Evolutionary conservation across 2,797 vertebrate genomes (phyloP).

Genomic region (Heteromormyrus szaboi): DNA sequence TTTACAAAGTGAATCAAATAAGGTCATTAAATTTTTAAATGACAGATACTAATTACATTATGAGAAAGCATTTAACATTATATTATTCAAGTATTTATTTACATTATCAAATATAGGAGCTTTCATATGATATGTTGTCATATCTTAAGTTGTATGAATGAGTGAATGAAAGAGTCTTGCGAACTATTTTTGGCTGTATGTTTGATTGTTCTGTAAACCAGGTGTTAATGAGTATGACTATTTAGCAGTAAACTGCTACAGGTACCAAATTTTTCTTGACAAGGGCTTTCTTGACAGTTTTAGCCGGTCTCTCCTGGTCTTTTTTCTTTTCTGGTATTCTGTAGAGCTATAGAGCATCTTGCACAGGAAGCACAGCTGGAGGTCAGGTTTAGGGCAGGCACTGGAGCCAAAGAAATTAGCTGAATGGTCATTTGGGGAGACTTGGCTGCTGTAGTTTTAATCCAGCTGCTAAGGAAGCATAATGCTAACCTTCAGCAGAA

Average conservation of each 20-base stretch:
- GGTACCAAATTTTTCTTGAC: not conserved
- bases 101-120: not conserved
- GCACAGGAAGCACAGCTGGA: constrained; percentile 1
- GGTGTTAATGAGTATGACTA: not conserved
- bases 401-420: not conserved
- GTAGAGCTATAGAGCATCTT: not conserved
- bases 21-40: not conserved
- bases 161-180: not conserved
- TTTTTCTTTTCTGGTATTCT: not conserved
- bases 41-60: not conserved
- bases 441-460: constrained; percentile 11
- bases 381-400: not conserved
- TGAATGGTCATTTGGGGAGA: not conserved
- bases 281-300: not conserved
- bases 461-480: not conserved
- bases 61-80: not conserved
- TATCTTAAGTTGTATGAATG: not conserved
- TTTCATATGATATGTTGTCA: not conserved
- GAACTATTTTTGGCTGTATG: not conserved
- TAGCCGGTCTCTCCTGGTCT: not conserved
- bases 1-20: not conserved
- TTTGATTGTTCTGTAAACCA: not conserved
- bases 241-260: not conserved
- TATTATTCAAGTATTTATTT: not conserved
- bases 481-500: not conserved